phyloP scores from a whole-genome alignment of 2,797 vertebrate species.

The Melanotaenia boesemani region DNA sequence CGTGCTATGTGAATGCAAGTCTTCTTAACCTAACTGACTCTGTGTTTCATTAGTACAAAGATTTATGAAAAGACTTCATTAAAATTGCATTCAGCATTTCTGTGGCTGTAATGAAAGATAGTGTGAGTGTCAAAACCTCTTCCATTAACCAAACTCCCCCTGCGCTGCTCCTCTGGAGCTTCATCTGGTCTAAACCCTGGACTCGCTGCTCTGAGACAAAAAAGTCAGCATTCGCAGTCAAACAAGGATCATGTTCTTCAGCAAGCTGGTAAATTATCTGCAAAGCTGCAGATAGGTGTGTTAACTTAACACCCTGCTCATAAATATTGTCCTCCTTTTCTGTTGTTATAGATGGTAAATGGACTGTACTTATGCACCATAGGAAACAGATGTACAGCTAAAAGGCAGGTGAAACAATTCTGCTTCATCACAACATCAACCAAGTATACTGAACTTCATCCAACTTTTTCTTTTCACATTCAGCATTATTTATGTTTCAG shows the following conservation, averaged over 20 bases:
- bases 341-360: no score
- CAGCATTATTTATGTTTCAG: not conserved
- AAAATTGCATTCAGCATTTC: conserved; percentile 75
- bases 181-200: conserved; percentile 16
- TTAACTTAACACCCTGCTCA: accelerated
- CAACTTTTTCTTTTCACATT: not conserved
- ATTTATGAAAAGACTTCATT: conserved; percentile 76
- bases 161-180: conserved; percentile 4
- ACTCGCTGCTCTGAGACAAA: not conserved
- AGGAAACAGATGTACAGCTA: no score
- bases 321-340: no score
- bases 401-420: not conserved
- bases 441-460: not conserved
- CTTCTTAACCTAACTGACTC: conserved; percentile 47
- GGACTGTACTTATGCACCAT: no score
- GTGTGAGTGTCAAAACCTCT: conserved; percentile 64
- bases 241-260: not conserved
- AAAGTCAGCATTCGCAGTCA: not conserved
- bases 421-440: no score
- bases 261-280: not conserved
- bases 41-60: conserved; percentile 70
- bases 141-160: conserved; percentile 54
- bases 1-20: conserved; percentile 19
- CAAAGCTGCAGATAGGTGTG: not conserved
- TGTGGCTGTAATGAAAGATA: conserved; percentile 69